phyloP scores from a whole-genome alignment of 2,113 vertebrate genomes.

The Platysternon megacephalum region DNA sequence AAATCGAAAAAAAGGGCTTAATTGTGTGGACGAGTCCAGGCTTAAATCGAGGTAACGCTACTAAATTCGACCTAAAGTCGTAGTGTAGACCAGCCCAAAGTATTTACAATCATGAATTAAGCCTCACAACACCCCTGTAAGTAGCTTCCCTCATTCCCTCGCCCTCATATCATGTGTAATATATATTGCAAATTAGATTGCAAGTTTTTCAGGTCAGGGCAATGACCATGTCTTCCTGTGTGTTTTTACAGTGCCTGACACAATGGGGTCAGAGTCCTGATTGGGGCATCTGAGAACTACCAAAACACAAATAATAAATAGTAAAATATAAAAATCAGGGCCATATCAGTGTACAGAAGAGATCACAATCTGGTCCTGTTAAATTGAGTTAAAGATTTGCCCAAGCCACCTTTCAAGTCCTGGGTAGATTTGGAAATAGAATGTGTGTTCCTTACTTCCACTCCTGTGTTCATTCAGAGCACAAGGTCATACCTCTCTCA shows the following conservation, averaged over 20 bases:
- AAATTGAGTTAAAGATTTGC: neutral
- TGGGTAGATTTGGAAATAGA: neutral
- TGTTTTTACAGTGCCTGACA: too few species aligned
- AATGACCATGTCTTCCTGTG: too few species aligned
- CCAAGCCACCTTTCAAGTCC: neutral
- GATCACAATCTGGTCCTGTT: neutral
- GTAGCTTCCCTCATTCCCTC: neutral
- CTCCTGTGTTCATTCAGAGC: neutral
- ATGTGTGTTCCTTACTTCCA: neutral
- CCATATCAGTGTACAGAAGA: neutral
- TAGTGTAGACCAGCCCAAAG: too few species aligned
- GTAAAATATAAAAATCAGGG: neutral
- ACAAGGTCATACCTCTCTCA: neutral
- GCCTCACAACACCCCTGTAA: neutral
- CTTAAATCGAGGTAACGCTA: too few species aligned
- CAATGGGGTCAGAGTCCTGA: too few species aligned
- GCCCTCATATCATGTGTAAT: neutral
- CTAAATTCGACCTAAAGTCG: too few species aligned
- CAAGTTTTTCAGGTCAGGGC: neutral
- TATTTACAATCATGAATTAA: neutral
- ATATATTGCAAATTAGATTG: neutral
- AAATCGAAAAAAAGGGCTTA: too few species aligned
- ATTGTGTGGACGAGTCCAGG: too few species aligned
- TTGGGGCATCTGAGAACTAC: too few species aligned
- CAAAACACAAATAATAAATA: neutral